Evolutionary conservation across 2,888 invertebrate species (phyloP).

Genomic region (Rhorus exstirpatorius): DNA sequence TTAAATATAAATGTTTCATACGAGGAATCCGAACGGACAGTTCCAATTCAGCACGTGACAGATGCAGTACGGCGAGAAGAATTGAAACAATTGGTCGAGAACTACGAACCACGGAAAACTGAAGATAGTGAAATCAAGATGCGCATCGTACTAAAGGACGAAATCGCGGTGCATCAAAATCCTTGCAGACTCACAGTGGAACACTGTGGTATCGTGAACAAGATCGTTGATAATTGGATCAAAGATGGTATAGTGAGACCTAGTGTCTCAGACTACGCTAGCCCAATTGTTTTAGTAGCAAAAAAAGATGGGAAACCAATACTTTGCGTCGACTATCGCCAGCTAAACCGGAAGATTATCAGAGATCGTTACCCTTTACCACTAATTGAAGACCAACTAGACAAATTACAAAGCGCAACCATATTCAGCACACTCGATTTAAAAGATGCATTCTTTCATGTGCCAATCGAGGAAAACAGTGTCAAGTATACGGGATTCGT

Average conservation of each 20-base stretch:
- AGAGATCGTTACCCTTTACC: neutral
- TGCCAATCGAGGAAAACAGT: neutral
- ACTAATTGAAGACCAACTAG: neutral
- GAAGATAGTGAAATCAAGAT: too few relatives aligned
- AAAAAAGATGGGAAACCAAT: neutral
- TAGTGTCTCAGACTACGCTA: neutral
- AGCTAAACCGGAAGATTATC: neutral
- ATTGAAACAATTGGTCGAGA: too few relatives aligned
- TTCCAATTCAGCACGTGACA: too few relatives aligned
- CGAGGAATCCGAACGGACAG: too few relatives aligned
- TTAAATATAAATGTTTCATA: too few relatives aligned
- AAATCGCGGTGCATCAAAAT: too few relatives aligned
- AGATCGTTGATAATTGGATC: slow-evolving; percentile 1
- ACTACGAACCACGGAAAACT: too few relatives aligned
- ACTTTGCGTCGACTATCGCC: neutral
- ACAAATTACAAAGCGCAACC: neutral
- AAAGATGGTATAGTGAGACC: neutral
- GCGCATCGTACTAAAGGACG: too few relatives aligned
- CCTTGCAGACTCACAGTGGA: too few relatives aligned
- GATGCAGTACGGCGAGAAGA: too few relatives aligned
- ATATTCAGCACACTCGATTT: slow-evolving; percentile 4
- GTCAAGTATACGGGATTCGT: neutral
- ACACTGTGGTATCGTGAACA: too few relatives aligned
- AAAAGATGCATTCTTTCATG: neutral
- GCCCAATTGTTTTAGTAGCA: neutral